These are phyloP conservation scores for Therioaphis trifolii DNA, from an alignment of 2,888 invertebrate genomes.

Conservation along the genomic window DNA sequence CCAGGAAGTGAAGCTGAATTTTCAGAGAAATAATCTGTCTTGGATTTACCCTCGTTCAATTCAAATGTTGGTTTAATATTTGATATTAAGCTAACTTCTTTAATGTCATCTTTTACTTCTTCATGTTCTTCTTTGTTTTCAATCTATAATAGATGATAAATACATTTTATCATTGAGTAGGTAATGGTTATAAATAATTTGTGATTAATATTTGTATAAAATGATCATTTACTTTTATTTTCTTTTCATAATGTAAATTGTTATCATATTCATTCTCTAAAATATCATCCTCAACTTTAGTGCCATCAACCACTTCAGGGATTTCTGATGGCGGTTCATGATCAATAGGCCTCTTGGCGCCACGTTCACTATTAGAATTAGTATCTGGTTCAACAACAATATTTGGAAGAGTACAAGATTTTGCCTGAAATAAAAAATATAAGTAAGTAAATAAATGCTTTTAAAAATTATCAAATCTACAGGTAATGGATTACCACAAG, in stretches of 20 bases:
- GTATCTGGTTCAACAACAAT: constrained; percentile 59
- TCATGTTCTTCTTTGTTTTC: constrained; percentile 24
- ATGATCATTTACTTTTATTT: constrained; percentile 37
- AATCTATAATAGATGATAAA: not conserved
- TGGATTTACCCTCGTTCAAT: constrained; percentile 40
- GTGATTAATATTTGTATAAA: not conserved
- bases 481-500: too few species aligned
- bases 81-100: constrained; percentile 36
- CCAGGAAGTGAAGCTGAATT: constrained; percentile 85
- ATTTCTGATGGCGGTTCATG: constrained; percentile 13
- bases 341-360: constrained; percentile 35
- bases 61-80: constrained; percentile 37
- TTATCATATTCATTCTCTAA: constrained; percentile 31
- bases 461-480: not conserved
- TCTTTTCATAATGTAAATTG: constrained; percentile 45
- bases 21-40: constrained; percentile 74
- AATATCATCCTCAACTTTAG: constrained; percentile 30
- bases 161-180: not conserved
- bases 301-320: constrained; percentile 11
- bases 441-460: not conserved
- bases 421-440: constrained; percentile 30
- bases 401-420: constrained; percentile 59
- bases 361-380: constrained; percentile 47
- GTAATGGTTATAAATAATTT: not conserved
- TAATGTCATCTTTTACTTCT: not conserved